These are phyloP conservation scores for Actinia equina DNA, from an alignment of 64 coral and sea anemone genomes.

Conservation along the genomic window DNA sequence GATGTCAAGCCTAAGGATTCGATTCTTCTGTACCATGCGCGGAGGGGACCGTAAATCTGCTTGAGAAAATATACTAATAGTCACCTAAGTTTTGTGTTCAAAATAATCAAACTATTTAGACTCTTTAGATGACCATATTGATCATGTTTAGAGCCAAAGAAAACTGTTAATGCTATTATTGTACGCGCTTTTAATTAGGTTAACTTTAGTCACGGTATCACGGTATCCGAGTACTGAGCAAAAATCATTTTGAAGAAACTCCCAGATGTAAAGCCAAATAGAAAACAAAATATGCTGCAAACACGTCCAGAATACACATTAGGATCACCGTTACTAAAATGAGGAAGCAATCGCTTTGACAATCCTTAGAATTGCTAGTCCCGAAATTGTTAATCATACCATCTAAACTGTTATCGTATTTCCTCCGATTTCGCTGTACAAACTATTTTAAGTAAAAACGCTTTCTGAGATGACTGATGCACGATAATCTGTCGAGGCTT, in stretches of 20 bases:
- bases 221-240: neutral
- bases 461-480: neutral
- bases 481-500: neutral
- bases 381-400: neutral
- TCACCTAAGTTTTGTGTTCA: neutral
- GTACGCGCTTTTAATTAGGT: neutral
- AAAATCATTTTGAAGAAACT: neutral
- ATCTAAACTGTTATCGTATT: neutral
- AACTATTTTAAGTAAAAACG: neutral
- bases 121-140: neutral
- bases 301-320: neutral
- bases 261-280: neutral
- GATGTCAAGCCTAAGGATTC: neutral
- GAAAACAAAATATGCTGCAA: neutral
- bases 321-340: neutral
- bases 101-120: neutral
- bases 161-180: neutral
- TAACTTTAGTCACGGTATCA: neutral
- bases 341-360: neutral
- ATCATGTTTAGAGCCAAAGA: neutral
- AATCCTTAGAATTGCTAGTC: too few relatives aligned
- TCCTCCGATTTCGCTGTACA: neutral
- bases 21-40: neutral
- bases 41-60: neutral
- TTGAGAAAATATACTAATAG: neutral